These are phyloP conservation scores for Dryadula phaetusa DNA, from an alignment of 2,888 invertebrate genomes.

Conservation along the genomic window DNA sequence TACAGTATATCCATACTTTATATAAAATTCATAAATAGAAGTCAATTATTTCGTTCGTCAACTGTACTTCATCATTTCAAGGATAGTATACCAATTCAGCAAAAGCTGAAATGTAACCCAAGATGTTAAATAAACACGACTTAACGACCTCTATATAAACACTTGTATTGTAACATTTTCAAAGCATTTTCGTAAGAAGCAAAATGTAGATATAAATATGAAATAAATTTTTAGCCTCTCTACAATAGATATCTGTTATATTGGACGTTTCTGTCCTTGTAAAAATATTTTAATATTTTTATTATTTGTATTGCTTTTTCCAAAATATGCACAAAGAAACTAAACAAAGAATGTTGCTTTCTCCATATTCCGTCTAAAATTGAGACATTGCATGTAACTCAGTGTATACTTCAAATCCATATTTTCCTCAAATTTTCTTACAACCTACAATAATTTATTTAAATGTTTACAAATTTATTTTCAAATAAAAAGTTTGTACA, in stretches of 20 bases:
- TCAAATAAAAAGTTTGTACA: background rate
- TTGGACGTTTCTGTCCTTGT: background rate
- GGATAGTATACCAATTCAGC: background rate
- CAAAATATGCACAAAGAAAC: too few species aligned
- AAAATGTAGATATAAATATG: background rate
- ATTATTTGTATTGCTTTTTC: background rate
- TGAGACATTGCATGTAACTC: too few species aligned
- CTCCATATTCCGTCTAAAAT: too few species aligned
- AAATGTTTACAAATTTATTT: too few species aligned
- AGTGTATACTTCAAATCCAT: too few species aligned
- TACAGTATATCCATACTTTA: background rate
- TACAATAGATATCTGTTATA: too few species aligned
- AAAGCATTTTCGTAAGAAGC: background rate
- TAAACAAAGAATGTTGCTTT: too few species aligned
- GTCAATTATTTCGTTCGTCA: background rate
- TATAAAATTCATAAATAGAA: background rate
- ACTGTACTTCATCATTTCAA: too few species aligned
- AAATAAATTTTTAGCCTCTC: background rate
- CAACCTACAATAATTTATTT: background rate
- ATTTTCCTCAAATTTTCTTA: too few species aligned
- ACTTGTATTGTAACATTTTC: background rate
- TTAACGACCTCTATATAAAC: constrained; percentile 6
- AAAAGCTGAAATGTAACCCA: background rate
- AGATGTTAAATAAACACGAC: constrained; percentile 4
- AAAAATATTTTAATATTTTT: background rate